Conservation (phyloP, 2,113 vertebrate species). For the Atlantisia rogersi region DNA sequence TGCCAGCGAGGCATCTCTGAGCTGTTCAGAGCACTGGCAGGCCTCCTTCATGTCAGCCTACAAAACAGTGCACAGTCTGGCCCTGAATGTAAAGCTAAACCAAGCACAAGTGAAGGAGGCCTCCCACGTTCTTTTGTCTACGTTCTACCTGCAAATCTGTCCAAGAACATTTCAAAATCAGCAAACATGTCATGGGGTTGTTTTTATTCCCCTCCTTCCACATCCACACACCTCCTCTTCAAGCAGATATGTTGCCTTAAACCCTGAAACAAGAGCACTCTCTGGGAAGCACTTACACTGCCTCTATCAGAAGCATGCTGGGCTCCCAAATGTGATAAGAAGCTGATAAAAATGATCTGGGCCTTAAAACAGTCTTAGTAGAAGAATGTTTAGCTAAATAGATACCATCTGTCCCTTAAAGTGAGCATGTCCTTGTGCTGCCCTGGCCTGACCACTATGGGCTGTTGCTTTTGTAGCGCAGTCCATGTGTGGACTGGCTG, state of each 20-base stretch:
- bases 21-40: not conserved
- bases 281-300: conserved; percentile 43
- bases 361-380: conserved; percentile 43
- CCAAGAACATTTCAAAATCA: conserved; percentile 65
- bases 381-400: conserved; percentile 67
- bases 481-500: not conserved
- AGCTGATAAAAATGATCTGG: conserved; percentile 63
- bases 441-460: conserved; percentile 25
- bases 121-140: not conserved
- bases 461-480: conserved; percentile 11
- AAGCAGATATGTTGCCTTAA: conserved; percentile 50
- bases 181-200: conserved; percentile 42
- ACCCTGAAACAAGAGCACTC: conserved; percentile 44
- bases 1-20: not conserved
- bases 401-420: conserved; percentile 68
- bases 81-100: not conserved
- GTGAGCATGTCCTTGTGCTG: conserved; percentile 16
- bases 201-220: conserved; percentile 31
- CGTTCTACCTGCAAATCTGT: conserved; percentile 52
- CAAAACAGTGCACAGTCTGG: not conserved
- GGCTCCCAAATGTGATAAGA: conserved; percentile 68
- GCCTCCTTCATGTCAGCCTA: not conserved
- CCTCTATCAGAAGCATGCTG: conserved; percentile 56
- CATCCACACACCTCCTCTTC: conserved; percentile 53
- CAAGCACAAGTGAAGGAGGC: not conserved